Conservation (phyloP, 2,888 invertebrate species). For the Fragum fragum region DNA sequence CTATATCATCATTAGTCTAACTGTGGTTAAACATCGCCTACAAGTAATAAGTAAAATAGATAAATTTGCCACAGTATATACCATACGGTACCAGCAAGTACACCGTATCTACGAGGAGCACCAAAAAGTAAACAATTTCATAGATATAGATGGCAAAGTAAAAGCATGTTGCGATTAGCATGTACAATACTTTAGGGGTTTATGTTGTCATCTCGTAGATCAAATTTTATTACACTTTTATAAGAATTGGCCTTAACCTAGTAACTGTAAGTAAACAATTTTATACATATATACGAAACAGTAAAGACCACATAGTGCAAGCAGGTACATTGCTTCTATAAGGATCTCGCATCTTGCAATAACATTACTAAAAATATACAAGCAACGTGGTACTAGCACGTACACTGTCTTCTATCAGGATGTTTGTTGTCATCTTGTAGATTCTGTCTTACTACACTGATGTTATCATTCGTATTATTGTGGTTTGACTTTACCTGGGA, state of each 20-base stretch:
- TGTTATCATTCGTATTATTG: conserved; percentile 42
- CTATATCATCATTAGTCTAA: conserved; percentile 40
- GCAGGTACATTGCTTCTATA: conserved; percentile 70
- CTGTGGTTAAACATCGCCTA: conserved; percentile 61
- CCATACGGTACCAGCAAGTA: conserved; percentile 81
- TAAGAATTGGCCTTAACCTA: conserved; percentile 44
- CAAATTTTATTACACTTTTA: conserved; percentile 68
- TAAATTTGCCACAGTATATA: conserved; percentile 80
- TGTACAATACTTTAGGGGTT: too few species aligned
- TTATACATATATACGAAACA: too few species aligned
- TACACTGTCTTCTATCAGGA: conserved; percentile 64
- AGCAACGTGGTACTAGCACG: conserved; percentile 80
- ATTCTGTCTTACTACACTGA: conserved; percentile 71
- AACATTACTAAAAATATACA: conserved; percentile 43
- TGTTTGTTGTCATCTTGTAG: conserved; percentile 74
- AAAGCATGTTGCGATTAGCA: too few species aligned
- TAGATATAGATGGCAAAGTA: too few species aligned
- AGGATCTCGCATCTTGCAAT: too few species aligned
- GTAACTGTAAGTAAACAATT: conserved; percentile 43
- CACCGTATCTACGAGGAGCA: too few species aligned
- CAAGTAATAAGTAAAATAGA: too few species aligned
- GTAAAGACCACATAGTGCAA: conserved; percentile 81
- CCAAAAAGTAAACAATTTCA: too few species aligned
- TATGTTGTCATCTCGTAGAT: conserved; percentile 73
- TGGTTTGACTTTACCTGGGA: conserved; percentile 53